Conservation (phyloP, 2,888 invertebrate genomes). For the Pogonocherus hispidulus region DNA sequence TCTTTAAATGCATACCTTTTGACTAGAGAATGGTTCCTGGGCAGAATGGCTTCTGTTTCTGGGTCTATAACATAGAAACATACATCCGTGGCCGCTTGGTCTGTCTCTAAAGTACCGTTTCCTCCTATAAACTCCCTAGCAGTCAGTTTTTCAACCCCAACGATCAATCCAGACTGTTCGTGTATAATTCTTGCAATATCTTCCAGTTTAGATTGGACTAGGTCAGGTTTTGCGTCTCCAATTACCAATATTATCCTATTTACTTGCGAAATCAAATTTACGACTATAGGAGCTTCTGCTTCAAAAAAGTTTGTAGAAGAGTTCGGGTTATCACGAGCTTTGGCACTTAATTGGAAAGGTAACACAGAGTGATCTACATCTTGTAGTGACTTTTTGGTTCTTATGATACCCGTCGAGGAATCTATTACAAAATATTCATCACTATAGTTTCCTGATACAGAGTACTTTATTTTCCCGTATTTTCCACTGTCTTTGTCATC, state of each 20-base stretch:
- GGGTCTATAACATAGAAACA: constrained; percentile 92
- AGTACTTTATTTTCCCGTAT: constrained; percentile 84
- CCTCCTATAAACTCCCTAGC: constrained; percentile 79
- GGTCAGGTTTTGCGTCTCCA: constrained; percentile 80
- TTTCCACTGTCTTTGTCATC: constrained; percentile 89
- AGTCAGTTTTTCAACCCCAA: constrained; percentile 89
- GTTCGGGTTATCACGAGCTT: constrained; percentile 82
- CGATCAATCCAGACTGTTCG: constrained; percentile 80
- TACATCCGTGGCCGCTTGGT: constrained; percentile 83
- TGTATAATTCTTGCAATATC: constrained; percentile 77
- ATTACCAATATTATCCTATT: constrained; percentile 86
- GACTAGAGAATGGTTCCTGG: constrained; percentile 79
- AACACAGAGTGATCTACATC: constrained; percentile 74
- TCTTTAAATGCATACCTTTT: constrained; percentile 72
- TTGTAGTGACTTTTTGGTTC: constrained; percentile 81
- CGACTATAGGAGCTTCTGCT: constrained; percentile 76
- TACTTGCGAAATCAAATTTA: constrained; percentile 83
- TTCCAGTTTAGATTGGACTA: constrained; percentile 72
- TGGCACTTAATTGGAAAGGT: constrained; percentile 82
- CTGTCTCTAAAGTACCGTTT: constrained; percentile 81
- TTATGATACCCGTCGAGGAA: constrained; percentile 81
- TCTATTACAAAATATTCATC: constrained; percentile 82
- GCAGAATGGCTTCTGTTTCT: constrained; percentile 79
- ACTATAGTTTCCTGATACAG: constrained; percentile 63
- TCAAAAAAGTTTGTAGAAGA: constrained; percentile 75